Base-by-base conservation (phyloP, 2,113 vertebrate species). In the Sarotherodon lohbergeri region DNA sequence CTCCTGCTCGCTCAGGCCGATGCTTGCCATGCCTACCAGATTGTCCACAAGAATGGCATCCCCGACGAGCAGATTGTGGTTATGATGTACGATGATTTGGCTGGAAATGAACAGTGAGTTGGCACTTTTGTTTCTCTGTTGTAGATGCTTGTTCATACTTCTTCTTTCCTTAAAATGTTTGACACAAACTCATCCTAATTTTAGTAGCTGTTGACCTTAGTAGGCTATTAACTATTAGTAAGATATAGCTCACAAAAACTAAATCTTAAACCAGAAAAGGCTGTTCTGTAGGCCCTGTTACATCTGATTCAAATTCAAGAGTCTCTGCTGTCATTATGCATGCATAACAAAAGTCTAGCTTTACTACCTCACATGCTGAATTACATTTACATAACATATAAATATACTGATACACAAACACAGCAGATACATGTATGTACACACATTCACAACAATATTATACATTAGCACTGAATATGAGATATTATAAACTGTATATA, bases 21-120 rank as follows among this genome's bases (percentile, higher is more conserved):
- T 1, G 97, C 94, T 1, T 99, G 99, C 95, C 99, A 99, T 1
- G 98, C 98, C 0, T 99, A 99, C 90, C 99, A 99, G 96, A 99
- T 99, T 2, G 97, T 99, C 2, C 98, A 97, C 94, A 96, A 93
- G 11, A 99, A 99, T 2, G 99, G 98, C 12, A 96, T 99, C 86
- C 98, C 99, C 0, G 99, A 99, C 3, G 97, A 99, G 92, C 98
- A 98, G 95, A 97, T 99, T 7, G 68, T 99, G n/a, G 97, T 99
- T 54, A 99, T 99, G 99, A 99, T 99, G 99, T 99, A 97, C 1
- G 99, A 99, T 14, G 99, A 99, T 94, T 97, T 99, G 76, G 98
- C 98, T 52, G 17, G 97, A 5, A 96, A 93, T 19, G 90, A 97
- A 0, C 83, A 97, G 99, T 99, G 94, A 98, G 99, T 98, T 82